These are phyloP conservation scores for Drosophila pachea DNA, from an alignment of 1,140 invertebrate species.

Conservation along the genomic window DNA sequence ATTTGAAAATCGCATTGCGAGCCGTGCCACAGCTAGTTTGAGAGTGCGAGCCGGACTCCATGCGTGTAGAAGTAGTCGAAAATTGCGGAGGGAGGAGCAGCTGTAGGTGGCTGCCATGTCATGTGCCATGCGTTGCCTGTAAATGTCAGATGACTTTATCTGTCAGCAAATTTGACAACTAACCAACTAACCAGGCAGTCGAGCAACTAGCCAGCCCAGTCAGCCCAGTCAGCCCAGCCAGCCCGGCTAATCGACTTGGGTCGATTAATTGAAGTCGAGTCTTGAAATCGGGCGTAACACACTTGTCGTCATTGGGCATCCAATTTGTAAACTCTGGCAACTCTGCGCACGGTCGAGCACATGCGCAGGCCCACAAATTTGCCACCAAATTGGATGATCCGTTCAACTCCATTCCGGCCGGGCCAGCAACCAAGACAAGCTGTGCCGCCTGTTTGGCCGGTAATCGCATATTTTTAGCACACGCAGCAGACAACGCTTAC, in stretches of 20 bases:
- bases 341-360: too few relatives aligned
- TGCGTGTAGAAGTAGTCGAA: too few relatives aligned
- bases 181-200: constrained; percentile 28
- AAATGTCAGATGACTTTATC: constrained; percentile 78
- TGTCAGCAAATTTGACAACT: constrained; percentile 71
- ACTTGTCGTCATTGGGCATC: constrained; percentile 43
- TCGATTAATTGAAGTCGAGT: constrained; percentile 64
- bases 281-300: constrained; percentile 36
- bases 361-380: constrained; percentile 28
- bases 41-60: too few relatives aligned
- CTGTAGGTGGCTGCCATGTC: not conserved
- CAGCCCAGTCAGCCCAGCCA: too few relatives aligned
- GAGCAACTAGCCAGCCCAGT: not conserved
- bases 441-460: constrained; percentile 64
- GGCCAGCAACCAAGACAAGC: constrained; percentile 18
- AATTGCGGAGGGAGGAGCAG: not conserved
- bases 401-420: constrained; percentile 7
- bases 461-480: constrained; percentile 32
- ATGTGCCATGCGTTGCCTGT: constrained; percentile 57
- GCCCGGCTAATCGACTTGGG: constrained; percentile 10
- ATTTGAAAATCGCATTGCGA: constrained; percentile 55
- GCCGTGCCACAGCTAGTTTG: too few relatives aligned
- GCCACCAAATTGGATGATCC: constrained; percentile 41
- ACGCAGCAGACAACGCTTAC: constrained; percentile 49
- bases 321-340: constrained; percentile 61